Evolutionary conservation across 1,140 invertebrate species (phyloP).

Genomic region (Philotrypesis tridentata): DNA sequence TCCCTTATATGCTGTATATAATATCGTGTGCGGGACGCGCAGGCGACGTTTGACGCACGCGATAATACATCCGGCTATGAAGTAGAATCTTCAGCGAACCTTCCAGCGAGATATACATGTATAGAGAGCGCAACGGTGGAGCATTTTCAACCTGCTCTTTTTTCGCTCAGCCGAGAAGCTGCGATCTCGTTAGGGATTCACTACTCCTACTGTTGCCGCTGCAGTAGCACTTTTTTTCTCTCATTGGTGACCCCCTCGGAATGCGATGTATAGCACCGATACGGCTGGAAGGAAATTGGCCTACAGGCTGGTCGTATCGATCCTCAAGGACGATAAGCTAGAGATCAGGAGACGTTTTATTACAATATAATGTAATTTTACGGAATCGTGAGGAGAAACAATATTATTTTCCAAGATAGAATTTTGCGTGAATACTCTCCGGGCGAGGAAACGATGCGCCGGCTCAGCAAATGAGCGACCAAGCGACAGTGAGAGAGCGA

Average conservation of each 20-base stretch:
- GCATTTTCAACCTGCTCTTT: constrained; percentile 16
- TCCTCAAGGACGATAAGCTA: too few relatives aligned
- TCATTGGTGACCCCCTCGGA: background rate
- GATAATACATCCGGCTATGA: constrained; percentile 35
- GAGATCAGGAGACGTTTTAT: too few relatives aligned
- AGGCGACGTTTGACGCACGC: background rate
- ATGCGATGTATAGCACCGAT: too few relatives aligned
- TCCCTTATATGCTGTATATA: background rate
- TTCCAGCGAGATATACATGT: background rate
- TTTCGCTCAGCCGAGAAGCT: background rate
- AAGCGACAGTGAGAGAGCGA: too few relatives aligned
- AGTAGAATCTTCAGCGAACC: constrained; percentile 8
- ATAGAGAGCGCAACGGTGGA: background rate
- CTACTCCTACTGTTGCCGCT: background rate
- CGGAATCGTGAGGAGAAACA: too few relatives aligned
- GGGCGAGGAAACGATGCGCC: too few relatives aligned
- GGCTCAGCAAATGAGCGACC: too few relatives aligned
- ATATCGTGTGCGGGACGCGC: background rate
- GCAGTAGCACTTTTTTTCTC: constrained; percentile 14
- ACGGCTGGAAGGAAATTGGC: too few relatives aligned
- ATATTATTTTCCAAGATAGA: too few relatives aligned
- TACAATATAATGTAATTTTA: too few relatives aligned
- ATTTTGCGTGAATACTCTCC: too few relatives aligned
- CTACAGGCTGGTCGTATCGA: too few relatives aligned
- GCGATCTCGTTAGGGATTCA: constrained; percentile 30